Percentiles rank a stretch among this genome's conserved stretches.
These are phyloP conservation scores for Timema podura DNA, from an alignment of 2,888 invertebrate species.

Conservation along the genomic window DNA sequence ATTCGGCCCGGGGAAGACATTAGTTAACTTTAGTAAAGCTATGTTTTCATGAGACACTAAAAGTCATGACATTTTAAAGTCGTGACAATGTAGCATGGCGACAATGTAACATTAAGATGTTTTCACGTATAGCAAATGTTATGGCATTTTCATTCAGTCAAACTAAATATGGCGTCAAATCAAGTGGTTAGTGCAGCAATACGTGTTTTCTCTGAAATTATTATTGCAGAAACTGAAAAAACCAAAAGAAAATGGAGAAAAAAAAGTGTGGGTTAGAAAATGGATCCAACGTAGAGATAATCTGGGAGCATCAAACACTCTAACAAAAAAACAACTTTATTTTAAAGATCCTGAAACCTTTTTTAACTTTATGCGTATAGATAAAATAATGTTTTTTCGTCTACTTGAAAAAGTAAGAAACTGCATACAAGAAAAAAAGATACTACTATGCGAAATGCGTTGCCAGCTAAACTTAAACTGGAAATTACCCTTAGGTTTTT, in stretches of 20 bases:
- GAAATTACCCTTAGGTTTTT: constrained; percentile 6
- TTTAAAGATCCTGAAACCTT: constrained; percentile 3
- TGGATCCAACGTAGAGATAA: background rate
- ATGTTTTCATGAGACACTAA: too few species aligned
- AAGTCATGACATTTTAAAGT: too few species aligned
- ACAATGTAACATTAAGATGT: too few species aligned
- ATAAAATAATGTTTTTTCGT: constrained; percentile 6
- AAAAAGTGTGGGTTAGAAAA: constrained; percentile 6
- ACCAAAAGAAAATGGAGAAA: constrained; percentile 1
- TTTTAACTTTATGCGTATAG: constrained; percentile 1
- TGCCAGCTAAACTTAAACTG: background rate
- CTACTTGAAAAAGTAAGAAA: background rate
- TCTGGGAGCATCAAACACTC: constrained; percentile 2
- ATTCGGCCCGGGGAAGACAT: too few species aligned
- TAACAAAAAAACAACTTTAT: background rate
- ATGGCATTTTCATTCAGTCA: too few species aligned
- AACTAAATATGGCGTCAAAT: too few species aligned
- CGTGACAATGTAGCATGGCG: too few species aligned
- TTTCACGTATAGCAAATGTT: too few species aligned
- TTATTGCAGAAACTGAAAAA: too few species aligned
- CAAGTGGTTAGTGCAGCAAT: too few species aligned
- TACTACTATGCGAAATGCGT: background rate
- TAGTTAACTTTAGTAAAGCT: too few species aligned
- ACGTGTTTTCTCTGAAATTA: too few species aligned
- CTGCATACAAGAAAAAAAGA: constrained; percentile 4